Evolutionary conservation across 2,888 invertebrate genomes (phyloP).

Genomic region (Apocheima hispidaria): DNA sequence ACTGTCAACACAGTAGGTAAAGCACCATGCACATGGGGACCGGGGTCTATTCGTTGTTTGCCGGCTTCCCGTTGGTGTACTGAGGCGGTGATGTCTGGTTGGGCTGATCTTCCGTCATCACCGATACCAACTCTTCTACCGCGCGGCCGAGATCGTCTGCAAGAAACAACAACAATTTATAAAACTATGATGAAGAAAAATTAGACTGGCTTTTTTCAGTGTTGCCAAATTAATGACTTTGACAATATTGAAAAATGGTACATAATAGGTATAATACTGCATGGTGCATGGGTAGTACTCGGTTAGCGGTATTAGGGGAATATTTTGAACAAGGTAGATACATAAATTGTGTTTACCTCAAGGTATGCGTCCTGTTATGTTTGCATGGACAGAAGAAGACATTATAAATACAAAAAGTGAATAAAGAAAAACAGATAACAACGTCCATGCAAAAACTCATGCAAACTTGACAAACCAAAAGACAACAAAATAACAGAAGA

Average conservation of each 20-base stretch:
- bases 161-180: slow-evolving; percentile 49
- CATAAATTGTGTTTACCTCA: slow-evolving; percentile 70
- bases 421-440: slow-evolving; percentile 2
- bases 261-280: no score
- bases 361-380: slow-evolving; percentile 79
- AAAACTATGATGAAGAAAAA: not conserved
- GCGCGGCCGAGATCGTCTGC: slow-evolving; percentile 94
- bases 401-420: slow-evolving; percentile 40
- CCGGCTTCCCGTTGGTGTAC: slow-evolving; percentile 81
- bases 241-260: no score
- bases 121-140: slow-evolving; percentile 95
- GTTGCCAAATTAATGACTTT: not conserved
- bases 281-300: no score
- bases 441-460: slow-evolving; percentile 25
- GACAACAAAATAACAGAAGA: not conserved
- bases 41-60: slow-evolving; percentile 63
- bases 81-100: slow-evolving; percentile 73
- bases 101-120: slow-evolving; percentile 91
- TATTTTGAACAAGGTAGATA: slow-evolving; percentile 6
- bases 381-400: slow-evolving; percentile 61
- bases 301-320: no score
- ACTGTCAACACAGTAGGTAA: slow-evolving; percentile 49
- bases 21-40: slow-evolving; percentile 56
- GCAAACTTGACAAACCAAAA: slow-evolving; percentile 45
- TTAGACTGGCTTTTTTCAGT: not conserved